These are phyloP conservation scores for Didymodactylos carnosus DNA, from an alignment of 2,888 invertebrate species.

Conservation along the genomic window DNA sequence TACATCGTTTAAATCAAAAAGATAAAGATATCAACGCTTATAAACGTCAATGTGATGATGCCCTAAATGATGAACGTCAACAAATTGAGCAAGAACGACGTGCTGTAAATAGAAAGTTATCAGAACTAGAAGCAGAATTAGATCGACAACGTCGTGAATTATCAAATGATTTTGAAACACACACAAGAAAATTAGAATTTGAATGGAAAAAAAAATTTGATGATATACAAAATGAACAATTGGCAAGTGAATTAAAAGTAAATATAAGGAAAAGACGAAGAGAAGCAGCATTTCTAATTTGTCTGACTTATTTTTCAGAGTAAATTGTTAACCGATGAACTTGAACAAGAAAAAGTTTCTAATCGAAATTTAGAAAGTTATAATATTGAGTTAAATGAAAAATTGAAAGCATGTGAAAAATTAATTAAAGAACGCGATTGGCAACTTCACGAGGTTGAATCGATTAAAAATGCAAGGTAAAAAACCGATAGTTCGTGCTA, in stretches of 20 bases:
- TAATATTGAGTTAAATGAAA: constrained; percentile 16
- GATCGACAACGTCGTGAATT: constrained; percentile 25
- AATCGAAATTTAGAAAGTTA: background rate
- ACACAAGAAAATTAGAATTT: constrained; percentile 26
- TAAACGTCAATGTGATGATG: constrained; percentile 26
- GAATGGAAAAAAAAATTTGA: constrained; percentile 25
- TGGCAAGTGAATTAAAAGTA: constrained; percentile 30
- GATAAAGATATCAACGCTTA: constrained; percentile 27
- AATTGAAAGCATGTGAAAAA: constrained; percentile 24
- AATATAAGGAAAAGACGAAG: background rate
- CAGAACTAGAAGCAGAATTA: constrained; percentile 26
- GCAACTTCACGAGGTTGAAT: constrained; percentile 25
- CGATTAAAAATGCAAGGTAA: constrained; percentile 27
- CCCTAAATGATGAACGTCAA: constrained; percentile 24
- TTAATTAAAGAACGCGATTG: constrained; percentile 28
- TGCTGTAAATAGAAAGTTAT: constrained; percentile 23
- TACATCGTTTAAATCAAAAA: constrained; percentile 26
- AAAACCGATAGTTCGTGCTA: background rate
- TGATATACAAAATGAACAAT: constrained; percentile 25
- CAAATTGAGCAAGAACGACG: constrained; percentile 26
- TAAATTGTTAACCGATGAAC: background rate
- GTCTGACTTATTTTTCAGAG: constrained; percentile 18
- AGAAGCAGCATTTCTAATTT: background rate
- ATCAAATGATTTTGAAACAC: constrained; percentile 24
- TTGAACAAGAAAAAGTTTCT: constrained; percentile 11